phyloP scores from a whole-genome alignment of 1,140 invertebrate species.

The Papilio xuthus region DNA sequence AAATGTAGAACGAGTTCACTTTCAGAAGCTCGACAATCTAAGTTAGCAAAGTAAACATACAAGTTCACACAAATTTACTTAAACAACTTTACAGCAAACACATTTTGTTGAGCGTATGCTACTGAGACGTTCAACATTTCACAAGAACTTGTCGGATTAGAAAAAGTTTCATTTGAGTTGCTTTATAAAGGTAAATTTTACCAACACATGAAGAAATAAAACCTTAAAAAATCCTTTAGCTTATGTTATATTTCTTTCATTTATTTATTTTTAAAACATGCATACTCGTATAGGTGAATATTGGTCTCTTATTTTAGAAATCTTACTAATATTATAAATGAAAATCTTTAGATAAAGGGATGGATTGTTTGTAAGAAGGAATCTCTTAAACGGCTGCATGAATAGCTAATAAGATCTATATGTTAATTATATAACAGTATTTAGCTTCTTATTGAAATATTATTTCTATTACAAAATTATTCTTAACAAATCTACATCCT shows the following conservation, averaged over 20 bases:
- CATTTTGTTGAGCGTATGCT: constrained; percentile 4
- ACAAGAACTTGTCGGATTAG: not conserved
- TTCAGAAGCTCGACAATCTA: constrained; percentile 6
- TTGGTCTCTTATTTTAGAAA: too few relatives aligned
- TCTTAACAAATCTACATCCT: not conserved
- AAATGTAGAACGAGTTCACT: not conserved
- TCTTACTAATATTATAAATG: too few relatives aligned
- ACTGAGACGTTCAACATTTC: not conserved
- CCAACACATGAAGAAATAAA: not conserved
- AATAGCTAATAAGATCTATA: too few relatives aligned
- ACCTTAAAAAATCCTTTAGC: not conserved
- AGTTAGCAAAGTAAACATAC: constrained; percentile 14
- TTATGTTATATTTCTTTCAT: too few relatives aligned
- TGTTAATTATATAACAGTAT: too few relatives aligned
- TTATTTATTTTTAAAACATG: too few relatives aligned
- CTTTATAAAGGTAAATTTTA: not conserved
- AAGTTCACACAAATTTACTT: constrained; percentile 1
- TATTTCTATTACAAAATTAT: not conserved
- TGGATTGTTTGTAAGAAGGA: too few relatives aligned
- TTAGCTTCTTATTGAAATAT: not conserved
- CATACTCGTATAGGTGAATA: too few relatives aligned
- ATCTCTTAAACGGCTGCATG: too few relatives aligned
- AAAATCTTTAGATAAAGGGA: too few relatives aligned
- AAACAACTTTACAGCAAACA: constrained; percentile 11
- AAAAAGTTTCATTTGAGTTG: not conserved